Conservation (phyloP, 2,888 invertebrate species). For the Spisula subtruncata region DNA sequence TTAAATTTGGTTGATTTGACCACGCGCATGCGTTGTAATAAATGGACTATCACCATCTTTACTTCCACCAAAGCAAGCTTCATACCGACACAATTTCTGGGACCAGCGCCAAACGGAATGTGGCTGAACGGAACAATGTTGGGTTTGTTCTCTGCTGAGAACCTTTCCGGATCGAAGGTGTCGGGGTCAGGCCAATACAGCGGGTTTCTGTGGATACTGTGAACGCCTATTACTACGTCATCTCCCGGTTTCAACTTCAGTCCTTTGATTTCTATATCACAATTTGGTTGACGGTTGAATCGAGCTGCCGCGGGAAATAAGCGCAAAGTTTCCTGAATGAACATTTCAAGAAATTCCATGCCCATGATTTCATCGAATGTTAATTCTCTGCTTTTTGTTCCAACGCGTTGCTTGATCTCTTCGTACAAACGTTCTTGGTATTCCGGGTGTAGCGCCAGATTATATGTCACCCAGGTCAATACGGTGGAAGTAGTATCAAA, state of each 20-base stretch:
- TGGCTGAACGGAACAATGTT: conserved; percentile 71
- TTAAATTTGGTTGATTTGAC: conserved; percentile 63
- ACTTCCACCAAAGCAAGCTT: conserved; percentile 77
- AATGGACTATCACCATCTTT: conserved; percentile 74
- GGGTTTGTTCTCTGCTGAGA: conserved; percentile 63
- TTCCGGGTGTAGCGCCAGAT: conserved; percentile 87
- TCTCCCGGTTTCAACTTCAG: conserved; percentile 69
- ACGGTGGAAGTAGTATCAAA: conserved; percentile 89
- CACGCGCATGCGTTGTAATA: conserved; percentile 74
- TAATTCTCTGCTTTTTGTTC: background rate
- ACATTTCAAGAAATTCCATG: conserved; percentile 72
- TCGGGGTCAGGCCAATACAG: conserved; percentile 75
- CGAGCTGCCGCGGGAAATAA: conserved; percentile 70
- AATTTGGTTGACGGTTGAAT: conserved; percentile 59
- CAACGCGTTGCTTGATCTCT: conserved; percentile 67
- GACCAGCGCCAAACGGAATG: conserved; percentile 81
- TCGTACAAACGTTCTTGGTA: conserved; percentile 84
- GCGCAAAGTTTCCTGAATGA: conserved; percentile 72
- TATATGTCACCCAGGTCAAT: conserved; percentile 87
- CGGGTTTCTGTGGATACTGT: conserved; percentile 70
- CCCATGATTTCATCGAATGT: conserved; percentile 68
- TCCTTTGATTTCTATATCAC: conserved; percentile 69
- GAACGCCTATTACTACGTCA: conserved; percentile 65
- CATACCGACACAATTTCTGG: conserved; percentile 81
- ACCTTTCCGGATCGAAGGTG: conserved; percentile 76